phyloP scores from a whole-genome alignment of 2,888 invertebrate species.

The Sphinx pinastri region DNA sequence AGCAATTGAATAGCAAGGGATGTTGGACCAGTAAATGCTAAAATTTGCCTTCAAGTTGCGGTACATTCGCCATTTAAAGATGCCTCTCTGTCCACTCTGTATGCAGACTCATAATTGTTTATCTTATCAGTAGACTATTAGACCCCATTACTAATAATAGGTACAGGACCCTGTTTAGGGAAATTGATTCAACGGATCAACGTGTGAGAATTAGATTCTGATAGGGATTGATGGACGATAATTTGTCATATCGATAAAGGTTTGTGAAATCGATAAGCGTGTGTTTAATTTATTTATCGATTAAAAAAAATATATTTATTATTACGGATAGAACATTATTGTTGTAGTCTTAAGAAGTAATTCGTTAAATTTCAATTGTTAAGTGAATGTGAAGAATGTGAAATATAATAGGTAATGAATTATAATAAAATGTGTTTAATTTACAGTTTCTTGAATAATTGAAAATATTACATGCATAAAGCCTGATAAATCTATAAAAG shows the following conservation, averaged over 20 bases:
- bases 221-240: conserved; percentile 56
- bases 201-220: conserved; percentile 55
- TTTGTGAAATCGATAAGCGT: conserved; percentile 33
- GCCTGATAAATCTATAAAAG: too few relatives aligned
- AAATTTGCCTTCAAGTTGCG: too few relatives aligned
- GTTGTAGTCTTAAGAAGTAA: too few relatives aligned
- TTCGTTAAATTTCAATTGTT: too few relatives aligned
- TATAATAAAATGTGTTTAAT: not conserved
- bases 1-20: too few relatives aligned
- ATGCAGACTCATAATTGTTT: conserved; percentile 42
- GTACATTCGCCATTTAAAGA: not conserved
- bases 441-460: too few relatives aligned
- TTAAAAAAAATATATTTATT: too few relatives aligned
- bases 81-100: conserved; percentile 14
- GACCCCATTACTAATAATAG: conserved; percentile 59
- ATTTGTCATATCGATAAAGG: conserved; percentile 49
- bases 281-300: not conserved
- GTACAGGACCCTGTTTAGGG: conserved; percentile 50
- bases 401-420: too few relatives aligned
- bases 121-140: conserved; percentile 66
- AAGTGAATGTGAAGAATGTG: too few relatives aligned
- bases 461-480: too few relatives aligned
- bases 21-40: too few relatives aligned
- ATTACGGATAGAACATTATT: too few relatives aligned
- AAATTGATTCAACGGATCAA: conserved; percentile 54